A percentile compares a stretch with the other conserved stretches of the same genome.
Evolutionary conservation across 2,888 invertebrate species (phyloP).

Genomic region (Leucophenga montana): DNA sequence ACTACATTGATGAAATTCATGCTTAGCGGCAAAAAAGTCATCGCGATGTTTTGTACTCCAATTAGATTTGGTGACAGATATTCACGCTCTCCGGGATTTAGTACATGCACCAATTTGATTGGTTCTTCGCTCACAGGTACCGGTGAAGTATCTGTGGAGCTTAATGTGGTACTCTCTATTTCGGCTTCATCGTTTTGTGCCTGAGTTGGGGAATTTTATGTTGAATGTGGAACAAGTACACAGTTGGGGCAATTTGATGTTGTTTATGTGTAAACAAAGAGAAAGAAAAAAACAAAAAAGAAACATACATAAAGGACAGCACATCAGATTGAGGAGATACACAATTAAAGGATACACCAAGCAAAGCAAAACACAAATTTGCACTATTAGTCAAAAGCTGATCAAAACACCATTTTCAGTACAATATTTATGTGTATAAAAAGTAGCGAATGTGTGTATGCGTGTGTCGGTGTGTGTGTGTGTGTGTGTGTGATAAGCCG

Average conservation of each 20-base stretch:
- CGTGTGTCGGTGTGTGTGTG: not conserved
- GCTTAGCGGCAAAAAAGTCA: slow-evolving; percentile 68
- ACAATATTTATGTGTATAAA: slow-evolving; percentile 12
- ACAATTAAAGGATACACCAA: slow-evolving; percentile 39
- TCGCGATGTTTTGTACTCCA: slow-evolving; percentile 71
- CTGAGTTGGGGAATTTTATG: slow-evolving; percentile 29
- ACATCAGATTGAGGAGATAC: slow-evolving; percentile 16
- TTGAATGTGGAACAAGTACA: slow-evolving; percentile 36
- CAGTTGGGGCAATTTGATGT: slow-evolving; percentile 11
- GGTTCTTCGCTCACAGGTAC: slow-evolving; percentile 58
- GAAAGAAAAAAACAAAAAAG: slow-evolving; percentile 54
- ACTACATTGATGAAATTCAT: slow-evolving; percentile 70
- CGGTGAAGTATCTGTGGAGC: slow-evolving; percentile 19
- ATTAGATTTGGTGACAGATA: slow-evolving; percentile 70
- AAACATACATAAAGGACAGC: slow-evolving; percentile 53
- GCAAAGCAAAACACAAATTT: slow-evolving; percentile 22
- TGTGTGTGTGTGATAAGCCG: not conserved
- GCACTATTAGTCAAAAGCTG: too few relatives aligned
- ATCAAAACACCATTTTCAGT: too few relatives aligned
- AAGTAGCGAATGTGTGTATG: slow-evolving; percentile 21
- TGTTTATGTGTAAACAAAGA: slow-evolving; percentile 32
- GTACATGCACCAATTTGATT: slow-evolving; percentile 63
- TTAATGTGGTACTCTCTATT: slow-evolving; percentile 16
- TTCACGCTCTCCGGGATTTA: slow-evolving; percentile 71
- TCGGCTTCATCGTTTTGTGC: slow-evolving; percentile 22